phyloP scores from a whole-genome alignment of 2,113 vertebrate species.

The Eleginops maclovinus region DNA sequence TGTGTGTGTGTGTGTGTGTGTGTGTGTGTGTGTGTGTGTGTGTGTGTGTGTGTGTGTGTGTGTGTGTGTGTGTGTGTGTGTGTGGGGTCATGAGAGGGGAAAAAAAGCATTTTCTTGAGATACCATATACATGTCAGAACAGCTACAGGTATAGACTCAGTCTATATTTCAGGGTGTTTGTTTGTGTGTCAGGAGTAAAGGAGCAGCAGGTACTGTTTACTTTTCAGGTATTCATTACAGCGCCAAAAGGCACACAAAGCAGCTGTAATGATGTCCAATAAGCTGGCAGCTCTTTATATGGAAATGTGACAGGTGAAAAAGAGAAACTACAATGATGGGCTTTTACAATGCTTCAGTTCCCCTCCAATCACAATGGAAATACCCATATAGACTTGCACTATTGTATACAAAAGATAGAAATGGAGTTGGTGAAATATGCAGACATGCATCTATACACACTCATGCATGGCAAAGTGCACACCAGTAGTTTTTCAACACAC shows the following conservation, averaged over 20 bases:
- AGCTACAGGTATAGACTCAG: conserved; percentile 51
- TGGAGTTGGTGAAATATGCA: conserved; percentile 13
- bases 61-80: neutral
- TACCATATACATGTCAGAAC: conserved; percentile 27
- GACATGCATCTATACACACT: conserved; percentile 7
- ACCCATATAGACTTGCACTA: conserved; percentile 36
- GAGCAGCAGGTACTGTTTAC: conserved; percentile 57
- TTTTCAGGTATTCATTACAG: conserved; percentile 62
- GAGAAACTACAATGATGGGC: conserved; percentile 45
- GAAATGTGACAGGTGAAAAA: conserved; percentile 62
- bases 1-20: neutral
- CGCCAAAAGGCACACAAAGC: conserved; percentile 54
- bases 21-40: neutral
- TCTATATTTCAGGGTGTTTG: conserved; percentile 45
- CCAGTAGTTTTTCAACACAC: neutral
- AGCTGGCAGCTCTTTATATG: conserved; percentile 62
- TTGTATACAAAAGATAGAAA: conserved; percentile 13
- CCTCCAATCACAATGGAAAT: conserved; percentile 61
- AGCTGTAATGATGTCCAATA: conserved; percentile 69
- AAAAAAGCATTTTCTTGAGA: conserved; percentile 56
- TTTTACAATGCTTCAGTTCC: conserved; percentile 41
- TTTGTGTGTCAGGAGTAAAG: conserved; percentile 57
- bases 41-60: neutral
- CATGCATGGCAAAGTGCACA: neutral
- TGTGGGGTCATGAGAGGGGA: conserved; percentile 10